phyloP scores from a whole-genome alignment of 2,797 vertebrate genomes.

The Falco rusticolus region DNA sequence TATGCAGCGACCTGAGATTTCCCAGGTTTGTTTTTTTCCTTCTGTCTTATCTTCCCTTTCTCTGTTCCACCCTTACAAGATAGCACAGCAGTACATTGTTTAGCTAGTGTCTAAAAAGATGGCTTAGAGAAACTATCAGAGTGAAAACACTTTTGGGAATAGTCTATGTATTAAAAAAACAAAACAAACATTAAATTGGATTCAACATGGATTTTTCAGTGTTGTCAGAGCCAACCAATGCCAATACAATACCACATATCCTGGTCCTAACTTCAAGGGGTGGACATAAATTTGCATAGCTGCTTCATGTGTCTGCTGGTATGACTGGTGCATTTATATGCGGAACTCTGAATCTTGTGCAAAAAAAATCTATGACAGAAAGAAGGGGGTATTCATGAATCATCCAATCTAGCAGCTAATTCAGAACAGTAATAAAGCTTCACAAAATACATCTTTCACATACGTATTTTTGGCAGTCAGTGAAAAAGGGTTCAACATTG shows the following conservation, averaged over 20 bases:
- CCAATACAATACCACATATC: neutral
- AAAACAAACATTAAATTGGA: neutral
- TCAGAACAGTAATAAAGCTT: neutral
- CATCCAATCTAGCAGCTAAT: neutral
- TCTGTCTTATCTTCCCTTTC: neutral
- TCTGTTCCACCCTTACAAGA: neutral
- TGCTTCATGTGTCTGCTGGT: neutral
- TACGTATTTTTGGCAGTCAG: neutral
- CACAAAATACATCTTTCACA: accelerated
- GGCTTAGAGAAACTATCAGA: neutral
- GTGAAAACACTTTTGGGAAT: neutral
- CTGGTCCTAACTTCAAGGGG: neutral
- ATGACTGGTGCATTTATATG: neutral
- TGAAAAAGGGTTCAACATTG: neutral
- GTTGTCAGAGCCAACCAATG: neutral
- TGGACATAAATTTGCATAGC: neutral
- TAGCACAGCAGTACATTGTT: neutral
- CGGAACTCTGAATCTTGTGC: neutral
- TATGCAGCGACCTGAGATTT: neutral
- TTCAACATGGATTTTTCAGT: neutral
- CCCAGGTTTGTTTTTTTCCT: neutral
- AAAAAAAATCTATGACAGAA: neutral
- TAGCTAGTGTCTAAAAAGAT: neutral
- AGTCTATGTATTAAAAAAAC: neutral
- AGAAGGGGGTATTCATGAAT: accelerated